Evolutionary conservation across 2,888 invertebrate species (phyloP).

Genomic region (Macaria notata): DNA sequence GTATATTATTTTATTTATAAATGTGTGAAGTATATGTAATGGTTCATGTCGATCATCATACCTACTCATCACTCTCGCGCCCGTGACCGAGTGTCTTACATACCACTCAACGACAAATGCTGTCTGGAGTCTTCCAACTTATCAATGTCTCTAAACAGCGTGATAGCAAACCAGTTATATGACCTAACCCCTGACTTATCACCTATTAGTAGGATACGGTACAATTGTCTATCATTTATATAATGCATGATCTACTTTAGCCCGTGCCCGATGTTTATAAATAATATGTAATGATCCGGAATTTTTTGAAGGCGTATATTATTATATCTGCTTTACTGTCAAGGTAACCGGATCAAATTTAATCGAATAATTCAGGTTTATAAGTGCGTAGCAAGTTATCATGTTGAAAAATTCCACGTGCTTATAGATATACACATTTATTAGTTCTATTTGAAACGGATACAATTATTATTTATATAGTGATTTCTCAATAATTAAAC

Average conservation of each 20-base stretch:
- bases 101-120: conserved; percentile 1
- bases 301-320: too few species aligned
- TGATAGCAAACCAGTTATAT: conserved; percentile 29
- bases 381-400: too few species aligned
- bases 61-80: not conserved
- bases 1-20: too few species aligned
- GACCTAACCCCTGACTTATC: conserved; percentile 21
- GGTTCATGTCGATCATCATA: not conserved
- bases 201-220: conserved; percentile 7
- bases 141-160: conserved; percentile 4
- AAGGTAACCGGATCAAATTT: too few species aligned
- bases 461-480: too few species aligned
- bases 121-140: conserved; percentile 8
- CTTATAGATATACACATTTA: too few species aligned
- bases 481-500: too few species aligned
- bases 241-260: conserved; percentile 14
- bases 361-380: too few species aligned
- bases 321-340: too few species aligned
- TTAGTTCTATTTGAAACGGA: too few species aligned
- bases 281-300: not conserved
- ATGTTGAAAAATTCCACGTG: too few species aligned
- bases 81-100: conserved; percentile 18
- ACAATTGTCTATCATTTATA: conserved; percentile 12
- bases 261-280: conserved; percentile 5
- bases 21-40: too few species aligned